phyloP scores from a whole-genome alignment of 2,888 invertebrate genomes.

The Heliconius sara region DNA sequence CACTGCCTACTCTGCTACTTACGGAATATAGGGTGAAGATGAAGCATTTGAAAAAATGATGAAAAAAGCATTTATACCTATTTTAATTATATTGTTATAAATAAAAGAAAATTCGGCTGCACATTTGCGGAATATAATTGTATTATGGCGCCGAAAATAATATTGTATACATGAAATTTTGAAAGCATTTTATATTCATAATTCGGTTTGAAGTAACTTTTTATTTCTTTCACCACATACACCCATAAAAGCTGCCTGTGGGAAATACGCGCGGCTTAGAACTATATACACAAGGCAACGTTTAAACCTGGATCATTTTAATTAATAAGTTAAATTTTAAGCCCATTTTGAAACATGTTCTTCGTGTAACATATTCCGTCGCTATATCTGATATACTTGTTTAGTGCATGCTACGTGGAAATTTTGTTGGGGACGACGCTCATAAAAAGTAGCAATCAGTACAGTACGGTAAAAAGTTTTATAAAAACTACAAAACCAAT shows the following conservation, averaged over 20 bases:
- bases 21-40: too few relatives aligned
- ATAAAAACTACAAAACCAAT: constrained; percentile 1
- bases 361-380: neutral
- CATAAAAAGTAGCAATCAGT: neutral
- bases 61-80: neutral
- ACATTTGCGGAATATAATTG: neutral
- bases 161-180: constrained; percentile 2
- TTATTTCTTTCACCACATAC: constrained; percentile 5
- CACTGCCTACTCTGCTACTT: too few relatives aligned
- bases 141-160: neutral
- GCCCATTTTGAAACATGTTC: neutral
- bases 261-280: constrained; percentile 13
- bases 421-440: neutral
- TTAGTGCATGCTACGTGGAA: neutral
- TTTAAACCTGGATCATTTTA: constrained; percentile 2
- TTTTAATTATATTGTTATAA: neutral
- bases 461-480: neutral
- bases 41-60: neutral
- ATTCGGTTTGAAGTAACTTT: constrained; percentile 20
- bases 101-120: neutral
- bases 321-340: constrained; percentile 13
- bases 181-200: constrained; percentile 24
- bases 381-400: neutral
- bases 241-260: constrained; percentile 19
- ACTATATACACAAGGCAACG: constrained; percentile 4